These are phyloP conservation scores for Drosophila mauritiana DNA, from an alignment of 1,140 invertebrate species.

Conservation along the genomic window DNA sequence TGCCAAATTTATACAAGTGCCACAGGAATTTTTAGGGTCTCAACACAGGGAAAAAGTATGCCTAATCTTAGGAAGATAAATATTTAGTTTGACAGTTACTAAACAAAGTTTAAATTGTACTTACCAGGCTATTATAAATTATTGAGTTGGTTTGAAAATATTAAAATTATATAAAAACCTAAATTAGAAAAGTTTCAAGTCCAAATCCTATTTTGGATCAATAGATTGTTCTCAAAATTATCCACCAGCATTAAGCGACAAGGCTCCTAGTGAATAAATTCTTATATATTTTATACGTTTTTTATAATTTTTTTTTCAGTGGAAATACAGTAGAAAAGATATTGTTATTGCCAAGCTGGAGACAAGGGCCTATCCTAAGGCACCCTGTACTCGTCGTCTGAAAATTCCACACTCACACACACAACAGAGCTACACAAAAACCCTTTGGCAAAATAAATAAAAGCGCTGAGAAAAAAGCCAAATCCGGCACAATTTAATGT, in stretches of 20 bases:
- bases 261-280: too few species aligned
- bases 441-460: conserved; percentile 58
- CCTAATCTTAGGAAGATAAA: not conserved
- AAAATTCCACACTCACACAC: conserved; percentile 19
- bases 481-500: conserved; percentile 71
- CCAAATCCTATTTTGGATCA: too few species aligned
- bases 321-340: conserved; percentile 6
- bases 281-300: not conserved
- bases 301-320: conserved; percentile 15
- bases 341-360: conserved; percentile 44
- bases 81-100: too few species aligned
- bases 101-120: too few species aligned
- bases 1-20: not conserved
- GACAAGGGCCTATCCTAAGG: conserved; percentile 28
- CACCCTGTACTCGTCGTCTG: conserved; percentile 12
- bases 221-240: too few species aligned
- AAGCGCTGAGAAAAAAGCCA: conserved; percentile 16
- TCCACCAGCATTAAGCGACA: too few species aligned
- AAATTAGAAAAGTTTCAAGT: too few species aligned
- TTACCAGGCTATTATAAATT: too few species aligned
- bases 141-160: too few species aligned
- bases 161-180: too few species aligned
- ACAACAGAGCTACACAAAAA: conserved; percentile 33
- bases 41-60: conserved; percentile 3
- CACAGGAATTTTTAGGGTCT: not conserved